Evolutionary conservation across 2,113 vertebrate genomes (phyloP).

Genomic region (Calonectris borealis): DNA sequence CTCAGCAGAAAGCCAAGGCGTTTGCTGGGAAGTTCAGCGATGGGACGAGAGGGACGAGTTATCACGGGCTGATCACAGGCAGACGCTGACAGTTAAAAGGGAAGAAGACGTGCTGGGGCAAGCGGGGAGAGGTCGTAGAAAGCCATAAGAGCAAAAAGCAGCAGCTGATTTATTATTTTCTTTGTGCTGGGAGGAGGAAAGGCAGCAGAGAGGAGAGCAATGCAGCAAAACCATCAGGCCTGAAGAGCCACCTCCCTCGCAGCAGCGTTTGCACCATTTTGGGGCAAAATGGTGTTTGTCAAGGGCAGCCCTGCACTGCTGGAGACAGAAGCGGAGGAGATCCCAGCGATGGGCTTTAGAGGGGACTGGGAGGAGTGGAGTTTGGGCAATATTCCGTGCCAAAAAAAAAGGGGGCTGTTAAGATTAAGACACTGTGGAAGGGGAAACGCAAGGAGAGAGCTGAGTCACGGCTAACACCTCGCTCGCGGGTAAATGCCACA

Average conservation of each 20-base stretch:
- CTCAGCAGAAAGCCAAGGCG: neutral
- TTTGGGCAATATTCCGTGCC: neutral
- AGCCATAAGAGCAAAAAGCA: neutral
- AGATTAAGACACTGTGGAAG: neutral
- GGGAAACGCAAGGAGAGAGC: neutral
- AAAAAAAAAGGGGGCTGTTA: neutral
- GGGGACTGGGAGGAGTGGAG: neutral
- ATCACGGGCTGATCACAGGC: neutral
- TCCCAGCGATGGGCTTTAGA: rapidly evolving
- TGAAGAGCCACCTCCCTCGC: neutral
- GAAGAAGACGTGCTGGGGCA: neutral
- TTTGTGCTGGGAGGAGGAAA: neutral
- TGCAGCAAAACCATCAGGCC: neutral
- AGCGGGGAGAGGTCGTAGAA: neutral
- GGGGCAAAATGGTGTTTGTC: rapidly evolving
- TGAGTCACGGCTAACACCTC: constrained; percentile 27
- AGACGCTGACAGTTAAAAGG: neutral
- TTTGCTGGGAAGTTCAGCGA: neutral
- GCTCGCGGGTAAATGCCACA: neutral
- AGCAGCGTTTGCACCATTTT: neutral
- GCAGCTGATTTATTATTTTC: neutral
- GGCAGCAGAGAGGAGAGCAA: neutral
- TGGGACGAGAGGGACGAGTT: neutral
- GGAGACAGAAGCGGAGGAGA: neutral
- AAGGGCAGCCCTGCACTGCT: neutral